These are phyloP conservation scores for Alosa sapidissima DNA, from an alignment of 2,797 vertebrate genomes.

Conservation along the genomic window DNA sequence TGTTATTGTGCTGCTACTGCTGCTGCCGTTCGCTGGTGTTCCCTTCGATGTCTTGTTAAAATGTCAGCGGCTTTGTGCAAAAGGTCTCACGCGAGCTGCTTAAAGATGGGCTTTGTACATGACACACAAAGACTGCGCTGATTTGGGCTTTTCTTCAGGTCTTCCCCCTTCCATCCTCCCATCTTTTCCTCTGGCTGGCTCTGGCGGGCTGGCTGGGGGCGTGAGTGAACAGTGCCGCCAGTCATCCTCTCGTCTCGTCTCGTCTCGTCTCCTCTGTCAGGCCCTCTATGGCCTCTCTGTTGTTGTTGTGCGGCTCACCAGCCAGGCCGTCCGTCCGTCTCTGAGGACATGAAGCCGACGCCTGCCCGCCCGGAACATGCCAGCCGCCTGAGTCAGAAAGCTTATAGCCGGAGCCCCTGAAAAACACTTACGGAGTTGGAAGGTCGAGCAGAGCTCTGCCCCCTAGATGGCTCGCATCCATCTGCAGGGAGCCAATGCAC, in stretches of 20 bases:
- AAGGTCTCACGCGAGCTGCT: constrained; percentile 40
- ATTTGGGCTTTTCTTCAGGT: constrained; percentile 23
- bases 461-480: too few relatives aligned
- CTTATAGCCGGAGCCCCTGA: too few relatives aligned
- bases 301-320: neutral
- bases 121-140: constrained; percentile 43
- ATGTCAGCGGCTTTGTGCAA: constrained; percentile 33
- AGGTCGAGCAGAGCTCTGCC: too few relatives aligned
- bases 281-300: neutral
- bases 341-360: neutral
- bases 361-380: neutral
- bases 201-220: neutral
- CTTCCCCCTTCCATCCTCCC: neutral
- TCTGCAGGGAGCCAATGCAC: too few relatives aligned
- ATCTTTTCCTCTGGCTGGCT: neutral
- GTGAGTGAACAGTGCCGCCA: neutral
- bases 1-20: constrained; percentile 1
- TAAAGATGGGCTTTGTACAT: constrained; percentile 53
- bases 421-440: too few relatives aligned
- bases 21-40: neutral
- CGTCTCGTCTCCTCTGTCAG: neutral
- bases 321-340: neutral
- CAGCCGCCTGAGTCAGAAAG: neutral
- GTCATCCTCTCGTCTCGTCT: neutral
- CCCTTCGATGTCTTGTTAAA: neutral